These are phyloP conservation scores for Diloba caeruleocephala DNA, from an alignment of 2,888 invertebrate genomes.

Conservation along the genomic window DNA sequence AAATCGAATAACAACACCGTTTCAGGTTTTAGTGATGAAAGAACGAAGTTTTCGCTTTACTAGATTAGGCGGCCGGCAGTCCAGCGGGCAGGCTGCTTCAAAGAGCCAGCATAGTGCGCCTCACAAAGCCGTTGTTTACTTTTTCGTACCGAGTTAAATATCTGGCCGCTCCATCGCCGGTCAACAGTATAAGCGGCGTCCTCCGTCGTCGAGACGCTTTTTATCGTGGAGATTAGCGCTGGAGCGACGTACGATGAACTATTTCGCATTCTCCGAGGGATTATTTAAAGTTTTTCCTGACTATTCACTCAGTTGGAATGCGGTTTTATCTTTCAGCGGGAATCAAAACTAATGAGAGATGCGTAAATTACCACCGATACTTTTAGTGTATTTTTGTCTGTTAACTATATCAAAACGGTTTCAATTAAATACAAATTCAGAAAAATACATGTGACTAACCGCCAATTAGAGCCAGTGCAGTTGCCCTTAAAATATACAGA, in stretches of 20 bases:
- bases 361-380: not conserved
- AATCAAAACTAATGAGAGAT: constrained; percentile 13
- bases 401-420: constrained; percentile 1
- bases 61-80: constrained; percentile 64
- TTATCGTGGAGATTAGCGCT: constrained; percentile 74
- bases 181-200: constrained; percentile 73
- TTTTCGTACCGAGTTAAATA: constrained; percentile 74
- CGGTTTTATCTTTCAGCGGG: constrained; percentile 22
- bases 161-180: constrained; percentile 75
- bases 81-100: constrained; percentile 55
- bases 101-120: constrained; percentile 55
- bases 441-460: no score
- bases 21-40: constrained; percentile 60
- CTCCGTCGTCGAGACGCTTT: constrained; percentile 66
- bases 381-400: not conserved
- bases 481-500: no score
- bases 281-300: constrained; percentile 74
- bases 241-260: constrained; percentile 68
- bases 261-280: constrained; percentile 71
- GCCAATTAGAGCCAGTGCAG: no score
- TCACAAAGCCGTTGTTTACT: constrained; percentile 74
- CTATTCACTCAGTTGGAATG: constrained; percentile 40
- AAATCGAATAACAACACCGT: constrained; percentile 39
- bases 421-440: no score
- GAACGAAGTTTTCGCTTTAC: constrained; percentile 68